A percentile compares a stretch with the other conserved stretches of the same genome.
phyloP scores from a whole-genome alignment of 2,888 invertebrate genomes.

The Fissipunctia ypsillon region DNA sequence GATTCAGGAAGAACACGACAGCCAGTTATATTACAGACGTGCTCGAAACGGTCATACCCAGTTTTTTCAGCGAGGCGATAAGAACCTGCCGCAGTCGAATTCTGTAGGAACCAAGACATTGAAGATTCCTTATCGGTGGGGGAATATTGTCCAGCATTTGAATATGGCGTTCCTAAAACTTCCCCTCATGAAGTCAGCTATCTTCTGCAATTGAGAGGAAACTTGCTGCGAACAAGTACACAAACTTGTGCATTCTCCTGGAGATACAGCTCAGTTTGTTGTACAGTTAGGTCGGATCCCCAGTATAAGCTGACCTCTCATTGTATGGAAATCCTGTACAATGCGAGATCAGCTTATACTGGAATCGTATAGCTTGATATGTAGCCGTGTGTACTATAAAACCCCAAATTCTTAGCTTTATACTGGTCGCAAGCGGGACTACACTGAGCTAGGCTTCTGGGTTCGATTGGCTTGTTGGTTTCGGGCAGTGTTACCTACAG shows the following conservation, averaged over 20 bases:
- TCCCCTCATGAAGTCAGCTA: neutral
- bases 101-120: neutral
- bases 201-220: neutral
- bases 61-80: neutral
- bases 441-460: neutral
- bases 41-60: neutral
- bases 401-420: no score
- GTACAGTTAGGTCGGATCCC: neutral
- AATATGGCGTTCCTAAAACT: neutral
- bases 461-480: no score
- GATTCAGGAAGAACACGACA: neutral
- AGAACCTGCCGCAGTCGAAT: neutral
- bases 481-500: neutral
- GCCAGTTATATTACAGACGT: neutral
- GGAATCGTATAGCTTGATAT: no score
- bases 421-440: neutral
- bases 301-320: no score
- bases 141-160: neutral
- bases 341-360: no score
- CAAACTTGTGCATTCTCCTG: neutral
- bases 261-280: neutral
- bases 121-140: neutral
- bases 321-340: no score
- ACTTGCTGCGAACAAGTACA: neutral
- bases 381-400: no score